Evolutionary conservation across 2,888 invertebrate genomes (phyloP).

Genomic region (Trachelus tabidus): DNA sequence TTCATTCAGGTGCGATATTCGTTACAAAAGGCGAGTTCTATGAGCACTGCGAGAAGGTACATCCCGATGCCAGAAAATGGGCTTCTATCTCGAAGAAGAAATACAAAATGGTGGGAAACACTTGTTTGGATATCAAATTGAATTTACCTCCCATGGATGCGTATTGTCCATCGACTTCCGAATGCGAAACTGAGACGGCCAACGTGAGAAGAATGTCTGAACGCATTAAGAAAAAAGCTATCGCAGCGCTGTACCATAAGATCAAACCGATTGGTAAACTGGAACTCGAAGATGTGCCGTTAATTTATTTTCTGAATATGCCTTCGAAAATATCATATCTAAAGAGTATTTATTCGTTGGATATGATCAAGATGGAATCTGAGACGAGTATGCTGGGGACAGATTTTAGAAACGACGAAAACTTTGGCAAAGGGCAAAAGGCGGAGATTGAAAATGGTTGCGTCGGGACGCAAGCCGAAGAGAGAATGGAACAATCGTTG

Average conservation of each 20-base stretch:
- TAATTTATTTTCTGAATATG: not conserved
- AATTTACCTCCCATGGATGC: not conserved
- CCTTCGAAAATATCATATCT: not conserved
- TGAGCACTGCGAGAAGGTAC: conserved; percentile 37
- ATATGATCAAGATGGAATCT: not conserved
- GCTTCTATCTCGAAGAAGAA: not conserved
- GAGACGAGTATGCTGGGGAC: not conserved
- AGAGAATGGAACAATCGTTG: not conserved
- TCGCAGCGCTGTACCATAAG: not conserved
- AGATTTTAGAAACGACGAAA: not conserved
- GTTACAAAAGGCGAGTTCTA: conserved; percentile 44
- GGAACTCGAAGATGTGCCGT: not conserved
- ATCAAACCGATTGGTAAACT: not conserved
- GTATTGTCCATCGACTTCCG: not conserved
- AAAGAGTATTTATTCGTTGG: not conserved
- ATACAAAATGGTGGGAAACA: not conserved
- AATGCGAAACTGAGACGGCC: not conserved
- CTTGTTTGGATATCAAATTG: not conserved
- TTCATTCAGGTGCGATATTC: conserved; percentile 15
- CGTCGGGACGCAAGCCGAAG: not conserved
- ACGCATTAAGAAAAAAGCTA: not conserved
- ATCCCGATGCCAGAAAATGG: conserved; percentile 29
- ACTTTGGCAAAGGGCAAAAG: not conserved
- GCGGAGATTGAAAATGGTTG: not conserved
- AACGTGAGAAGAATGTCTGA: not conserved